These are phyloP conservation scores for Agriopis leucophaearia DNA, from an alignment of 2,888 invertebrate genomes.

Conservation along the genomic window DNA sequence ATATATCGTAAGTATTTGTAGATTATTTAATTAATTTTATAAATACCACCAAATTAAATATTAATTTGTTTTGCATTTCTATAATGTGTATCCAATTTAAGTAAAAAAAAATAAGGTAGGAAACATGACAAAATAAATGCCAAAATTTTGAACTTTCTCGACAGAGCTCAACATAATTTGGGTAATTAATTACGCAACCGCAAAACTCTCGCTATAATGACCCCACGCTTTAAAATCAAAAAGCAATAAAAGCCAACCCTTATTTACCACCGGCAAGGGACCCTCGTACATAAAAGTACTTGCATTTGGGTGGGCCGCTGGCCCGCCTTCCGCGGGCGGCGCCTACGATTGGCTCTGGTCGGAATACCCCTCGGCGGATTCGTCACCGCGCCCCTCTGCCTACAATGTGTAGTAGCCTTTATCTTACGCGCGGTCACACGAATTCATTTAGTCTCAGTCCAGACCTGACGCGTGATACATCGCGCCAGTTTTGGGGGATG, in stretches of 20 bases:
- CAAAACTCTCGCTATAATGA: constrained; percentile 35
- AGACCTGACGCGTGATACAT: constrained; percentile 80
- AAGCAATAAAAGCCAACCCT: constrained; percentile 64
- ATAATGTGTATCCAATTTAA: neutral
- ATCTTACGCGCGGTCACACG: constrained; percentile 78
- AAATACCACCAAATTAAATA: neutral
- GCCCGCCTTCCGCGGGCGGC: constrained; percentile 63
- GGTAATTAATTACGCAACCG: constrained; percentile 12
- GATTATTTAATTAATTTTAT: neutral
- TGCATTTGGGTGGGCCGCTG: constrained; percentile 67
- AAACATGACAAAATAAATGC: neutral
- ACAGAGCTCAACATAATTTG: neutral
- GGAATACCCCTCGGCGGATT: constrained; percentile 67
- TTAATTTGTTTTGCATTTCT: too few relatives aligned
- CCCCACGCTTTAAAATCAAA: constrained; percentile 46
- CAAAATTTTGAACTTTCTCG: constrained; percentile 16
- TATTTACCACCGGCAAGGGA: constrained; percentile 59
- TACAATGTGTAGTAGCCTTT: constrained; percentile 68
- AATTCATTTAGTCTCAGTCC: constrained; percentile 81
- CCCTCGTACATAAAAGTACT: constrained; percentile 66
- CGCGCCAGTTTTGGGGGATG: constrained; percentile 75
- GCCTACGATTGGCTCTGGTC: constrained; percentile 66
- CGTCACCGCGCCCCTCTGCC: constrained; percentile 70
- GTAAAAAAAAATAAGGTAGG: neutral
- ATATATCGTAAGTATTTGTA: neutral